Base-by-base conservation (phyloP, 2,888 invertebrate genomes). In the Mesorhabditis spiculigera region DNA sequence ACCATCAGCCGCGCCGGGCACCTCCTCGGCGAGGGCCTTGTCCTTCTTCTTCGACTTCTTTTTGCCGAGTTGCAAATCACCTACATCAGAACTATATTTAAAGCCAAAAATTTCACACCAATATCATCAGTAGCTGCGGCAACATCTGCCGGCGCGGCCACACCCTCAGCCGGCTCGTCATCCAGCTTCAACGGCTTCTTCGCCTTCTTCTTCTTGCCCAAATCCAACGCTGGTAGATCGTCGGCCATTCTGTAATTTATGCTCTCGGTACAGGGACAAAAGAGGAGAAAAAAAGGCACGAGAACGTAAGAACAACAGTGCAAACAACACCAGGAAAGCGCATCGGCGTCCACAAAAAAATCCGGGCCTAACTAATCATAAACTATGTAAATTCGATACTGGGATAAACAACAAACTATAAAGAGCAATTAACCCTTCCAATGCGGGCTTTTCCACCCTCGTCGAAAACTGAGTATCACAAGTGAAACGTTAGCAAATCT, bases 201-300 rank as follows among this genome's bases (percentile, higher is more conserved):
- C 67, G 78, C 76, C 69, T 76, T 78, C 74, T 81, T 80, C 77
- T 83, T 83, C 70, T 83, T 82, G 16, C 67, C 73, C 41, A 73
- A 63, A 45, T 72, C 71, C 16, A 78, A 74, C 4, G 75, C 77
- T 64, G 76, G 69, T 16, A 77, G 69, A 70, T 79, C 79, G 69
- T 79, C 78, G 63, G 75, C 72, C 78, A 76, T 78, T 10, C 62
- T 63, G 16, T 5, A 42, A 41, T 43, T 61, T 71, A 58, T 65
- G 66, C 67, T 66, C 69, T 65, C n/a, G n/a, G n/a, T 50, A 50
- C 58, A 13, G 10, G 8, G n/a, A 13, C 58, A 13, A 50, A 50
- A 50, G 3, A 50, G n/a, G 10, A 50, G 10, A 50, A 50, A 50
- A n/a, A n/a, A 50, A 50, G 58, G 58, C 10, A 50, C 58, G 58